Base-by-base conservation (phyloP, 1,140 invertebrate genomes). In the Antheraea mylitta region DNA sequence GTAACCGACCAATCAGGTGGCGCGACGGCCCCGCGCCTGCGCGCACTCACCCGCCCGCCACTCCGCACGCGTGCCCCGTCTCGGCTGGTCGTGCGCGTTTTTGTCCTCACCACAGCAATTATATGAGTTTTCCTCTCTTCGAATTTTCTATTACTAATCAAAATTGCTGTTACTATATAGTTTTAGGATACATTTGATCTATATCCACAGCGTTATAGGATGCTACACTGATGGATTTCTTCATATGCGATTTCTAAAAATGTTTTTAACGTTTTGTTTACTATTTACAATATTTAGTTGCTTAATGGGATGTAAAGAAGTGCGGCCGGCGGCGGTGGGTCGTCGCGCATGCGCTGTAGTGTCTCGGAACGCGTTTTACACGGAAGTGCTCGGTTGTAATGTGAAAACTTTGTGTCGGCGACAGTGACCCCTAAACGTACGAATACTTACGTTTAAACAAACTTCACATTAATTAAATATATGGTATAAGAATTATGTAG, bases 131-230 rank as follows among this genome's bases (percentile, higher is more conserved):
- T 76, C 74, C 74, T 75, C 68, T 67, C 66, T 67, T 68, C 74
- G 74, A 74, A 79, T 79, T 78, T 79, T 81, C 75, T 77, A 71
- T 69, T 69, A 63, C 73, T 79, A 77, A 79, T 79, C 79, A 79
- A 81, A 72, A 81, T 79, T 72, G 72, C 75, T 71, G 11, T 53
- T n/a, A 16, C 74, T 73, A 68, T 53, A 53, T 53, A 53, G 7
- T 53, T 53, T 53, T 53, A 53, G 45, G 16, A 2, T 53, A 75
- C 70, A 71, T 19, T 74, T 66, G 74, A 73, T 78, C 75, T 74
- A 67, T 60, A 48, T 60, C 18, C 10, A 16, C 45, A 53, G 45
- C 45, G 45, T 13, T 13, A 53, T 53, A 13, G 45, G 11, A 53
- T 53, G 45, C 45, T 53, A 13, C 11, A 6, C 16, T 53, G 45